phyloP scores from a whole-genome alignment of 1,140 invertebrate genomes.

The Tetramorium simillimum region DNA sequence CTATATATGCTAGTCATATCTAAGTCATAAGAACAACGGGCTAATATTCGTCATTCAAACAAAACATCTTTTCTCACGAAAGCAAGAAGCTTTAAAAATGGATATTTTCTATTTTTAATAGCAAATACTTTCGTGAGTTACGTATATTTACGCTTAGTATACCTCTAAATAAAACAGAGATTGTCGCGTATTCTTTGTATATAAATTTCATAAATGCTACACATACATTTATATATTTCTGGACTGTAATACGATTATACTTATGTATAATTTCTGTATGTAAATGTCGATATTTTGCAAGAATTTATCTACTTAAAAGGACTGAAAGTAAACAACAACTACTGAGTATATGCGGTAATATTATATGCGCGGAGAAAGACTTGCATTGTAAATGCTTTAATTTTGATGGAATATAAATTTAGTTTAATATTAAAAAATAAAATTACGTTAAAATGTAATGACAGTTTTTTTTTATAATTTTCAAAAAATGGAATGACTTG shows the following conservation, averaged over 20 bases:
- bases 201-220: background rate
- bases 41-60: conserved; percentile 15
- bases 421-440: background rate
- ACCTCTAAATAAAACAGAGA: background rate
- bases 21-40: conserved; percentile 22
- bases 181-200: background rate
- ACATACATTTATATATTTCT: conserved; percentile 29
- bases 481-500: background rate
- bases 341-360: background rate
- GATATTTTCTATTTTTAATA: conserved; percentile 1
- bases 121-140: background rate
- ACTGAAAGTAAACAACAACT: background rate
- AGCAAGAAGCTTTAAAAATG: conserved; percentile 7
- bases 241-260: background rate
- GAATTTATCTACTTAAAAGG: background rate
- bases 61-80: background rate
- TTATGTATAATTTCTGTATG: conserved; percentile 2
- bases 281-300: conserved; percentile 15
- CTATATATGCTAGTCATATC: conserved; percentile 17
- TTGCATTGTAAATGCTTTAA: background rate
- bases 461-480: background rate
- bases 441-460: background rate
- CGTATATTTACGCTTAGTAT: background rate
- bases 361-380: background rate
- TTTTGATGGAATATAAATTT: background rate